Conservation (phyloP, 2,113 vertebrate genomes). For the Hymenochirus boettgeri region DNA sequence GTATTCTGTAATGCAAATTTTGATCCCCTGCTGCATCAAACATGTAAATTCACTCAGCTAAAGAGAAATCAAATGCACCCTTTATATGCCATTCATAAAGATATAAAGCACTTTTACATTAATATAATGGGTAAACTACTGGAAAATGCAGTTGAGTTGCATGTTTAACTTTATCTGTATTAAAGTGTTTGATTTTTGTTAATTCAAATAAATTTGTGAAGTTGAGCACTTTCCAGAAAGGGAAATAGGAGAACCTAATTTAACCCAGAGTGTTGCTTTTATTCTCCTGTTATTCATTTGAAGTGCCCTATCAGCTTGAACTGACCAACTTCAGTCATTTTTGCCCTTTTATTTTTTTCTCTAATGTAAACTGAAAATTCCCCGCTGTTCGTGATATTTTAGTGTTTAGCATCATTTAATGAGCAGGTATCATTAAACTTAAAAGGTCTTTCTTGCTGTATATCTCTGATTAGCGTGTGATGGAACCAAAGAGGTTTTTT, state of each 20-base stretch:
- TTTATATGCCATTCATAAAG: constrained; percentile 51
- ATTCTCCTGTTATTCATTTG: constrained; percentile 87
- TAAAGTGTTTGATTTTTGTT: constrained; percentile 89
- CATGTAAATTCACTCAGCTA: constrained; percentile 49
- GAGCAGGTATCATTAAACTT: constrained; percentile 93
- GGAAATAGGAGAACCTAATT: constrained; percentile 89
- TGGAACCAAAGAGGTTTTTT: constrained; percentile 70
- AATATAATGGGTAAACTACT: constrained; percentile 90
- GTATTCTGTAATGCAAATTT: constrained; percentile 48
- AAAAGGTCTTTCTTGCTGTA: constrained; percentile 77
- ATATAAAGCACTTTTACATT: constrained; percentile 58
- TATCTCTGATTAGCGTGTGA: constrained; percentile 73
- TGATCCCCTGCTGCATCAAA: constrained; percentile 52
- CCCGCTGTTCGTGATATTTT: constrained; percentile 84
- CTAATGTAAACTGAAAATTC: constrained; percentile 95
- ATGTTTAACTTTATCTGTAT: constrained; percentile 90
- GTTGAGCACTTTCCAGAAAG: constrained; percentile 79
- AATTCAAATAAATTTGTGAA: constrained; percentile 95
- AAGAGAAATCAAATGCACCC: constrained; percentile 49
- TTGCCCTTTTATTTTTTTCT: constrained; percentile 87
- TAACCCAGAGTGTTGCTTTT: constrained; percentile 95
- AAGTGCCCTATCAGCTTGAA: constrained; percentile 97
- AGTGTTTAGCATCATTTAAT: constrained; percentile 89
- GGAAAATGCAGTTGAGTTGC: constrained; percentile 80
- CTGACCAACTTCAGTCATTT: constrained; percentile 97